Conservation (phyloP, 2,113 vertebrate genomes). For the Halichoerus grypus region DNA sequence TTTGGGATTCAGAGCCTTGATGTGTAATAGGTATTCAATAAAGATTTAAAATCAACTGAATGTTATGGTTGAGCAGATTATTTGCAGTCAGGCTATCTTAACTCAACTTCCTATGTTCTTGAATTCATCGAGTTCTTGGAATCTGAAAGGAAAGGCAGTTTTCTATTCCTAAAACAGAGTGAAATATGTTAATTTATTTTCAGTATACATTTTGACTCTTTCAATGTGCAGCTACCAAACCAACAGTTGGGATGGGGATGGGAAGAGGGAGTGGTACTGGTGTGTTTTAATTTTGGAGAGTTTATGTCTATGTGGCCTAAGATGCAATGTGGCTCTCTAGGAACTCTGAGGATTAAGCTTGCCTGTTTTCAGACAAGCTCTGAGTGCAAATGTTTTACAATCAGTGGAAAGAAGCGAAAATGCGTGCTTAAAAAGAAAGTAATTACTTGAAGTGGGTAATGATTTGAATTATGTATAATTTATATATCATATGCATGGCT, state of each 20-base stretch:
- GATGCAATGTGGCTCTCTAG: not conserved
- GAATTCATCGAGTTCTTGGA: slow-evolving; percentile 28
- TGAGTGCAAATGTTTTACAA: slow-evolving; percentile 17
- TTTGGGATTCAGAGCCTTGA: slow-evolving; percentile 4
- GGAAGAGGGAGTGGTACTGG: not conserved
- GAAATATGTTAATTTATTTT: not conserved
- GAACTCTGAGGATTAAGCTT: slow-evolving; percentile 10
- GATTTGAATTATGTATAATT: slow-evolving; percentile 60
- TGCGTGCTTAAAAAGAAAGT: slow-evolving; percentile 6
- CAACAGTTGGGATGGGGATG: not conserved
- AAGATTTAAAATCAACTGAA: slow-evolving; percentile 43
- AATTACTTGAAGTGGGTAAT: slow-evolving; percentile 64
- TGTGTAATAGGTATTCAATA: not conserved
- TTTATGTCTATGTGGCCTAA: not conserved
- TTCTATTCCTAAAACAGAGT: not conserved
- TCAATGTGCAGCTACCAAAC: not conserved
- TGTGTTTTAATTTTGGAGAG: not conserved
- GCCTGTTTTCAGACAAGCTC: slow-evolving; percentile 30
- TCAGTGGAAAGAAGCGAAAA: not conserved
- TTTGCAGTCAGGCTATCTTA: not conserved
- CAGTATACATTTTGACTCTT: not conserved
- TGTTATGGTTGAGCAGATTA: slow-evolving; percentile 29
- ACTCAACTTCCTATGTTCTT: slow-evolving; percentile 43
- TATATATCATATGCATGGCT: slow-evolving; percentile 17
- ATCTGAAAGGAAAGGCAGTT: slow-evolving; percentile 8